Evolutionary conservation across 2,113 vertebrate genomes (phyloP), one percentile per base, ranked within the genome.

Genomic region (Nibea coibor): DNA sequence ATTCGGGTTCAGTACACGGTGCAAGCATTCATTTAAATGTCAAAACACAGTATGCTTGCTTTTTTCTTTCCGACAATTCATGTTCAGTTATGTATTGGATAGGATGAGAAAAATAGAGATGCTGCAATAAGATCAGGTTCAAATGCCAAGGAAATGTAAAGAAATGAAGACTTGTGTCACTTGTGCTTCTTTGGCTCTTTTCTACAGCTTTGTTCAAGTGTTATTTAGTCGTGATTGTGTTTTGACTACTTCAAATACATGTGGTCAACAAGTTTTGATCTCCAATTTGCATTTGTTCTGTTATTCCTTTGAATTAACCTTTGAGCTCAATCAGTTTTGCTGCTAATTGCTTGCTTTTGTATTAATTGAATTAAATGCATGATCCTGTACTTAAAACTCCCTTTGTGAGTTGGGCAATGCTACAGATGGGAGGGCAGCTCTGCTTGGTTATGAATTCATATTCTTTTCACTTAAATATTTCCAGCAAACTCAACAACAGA

Each of bases 1-100:
- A 35, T 24, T 63, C 19, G 22, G 45, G 66, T 70, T 83, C 57
- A 62, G 14, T 65, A 42, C 45, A 68, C 26, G 68, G 15, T 59
- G 58, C 20, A 68, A 65, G 20, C 47, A 63, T 59, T 82, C 15
- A 50, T 73, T 69, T 63, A 72, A 50, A 74, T 81, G 70, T 91
- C 64, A 79, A 84, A 80, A 79, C 66, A 84, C 59, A n/a, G 59
- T 58, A 31, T 70, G 31, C 73, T 67, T 56, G 53, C 4, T 4
- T 14, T 45, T 51, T 31, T 61, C 19, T 53, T 59, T 5, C 20
- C 5, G 66, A 15, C 14, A 76, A 78, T 62, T 39, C 5, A 4
- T 35, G 31, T 35, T 63, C 24, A 2, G 74, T 79, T 28, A 10
- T 53, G 4, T 2, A 3, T n/a, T 0, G 6, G 4, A 35, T 11